A percentile compares a stretch with the other conserved stretches of the same genome.
Evolutionary conservation across 2,113 vertebrate species (phyloP).

Genomic region (Hydrolagus affinis): DNA sequence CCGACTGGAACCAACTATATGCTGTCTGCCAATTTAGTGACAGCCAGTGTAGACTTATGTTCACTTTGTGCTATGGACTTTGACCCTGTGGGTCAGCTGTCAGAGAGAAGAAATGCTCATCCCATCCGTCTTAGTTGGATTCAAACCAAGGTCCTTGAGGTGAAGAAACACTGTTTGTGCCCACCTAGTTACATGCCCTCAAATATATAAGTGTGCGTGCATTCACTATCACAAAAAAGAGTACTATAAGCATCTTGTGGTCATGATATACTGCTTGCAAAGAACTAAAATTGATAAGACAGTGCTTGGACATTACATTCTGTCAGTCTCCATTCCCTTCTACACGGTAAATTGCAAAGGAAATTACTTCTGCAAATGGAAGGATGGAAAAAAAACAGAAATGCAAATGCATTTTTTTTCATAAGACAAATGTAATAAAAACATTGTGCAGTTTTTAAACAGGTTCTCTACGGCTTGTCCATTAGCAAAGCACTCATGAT

Average conservation of each 20-base stretch:
- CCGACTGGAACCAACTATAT: no score
- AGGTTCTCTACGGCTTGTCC: not conserved
- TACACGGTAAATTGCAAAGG: not conserved
- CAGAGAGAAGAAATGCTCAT: not conserved
- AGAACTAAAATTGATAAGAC: conserved; percentile 15
- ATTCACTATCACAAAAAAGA: not conserved
- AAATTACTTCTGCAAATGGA: not conserved
- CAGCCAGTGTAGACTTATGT: not conserved
- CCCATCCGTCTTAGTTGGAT: not conserved
- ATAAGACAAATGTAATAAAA: conserved; percentile 28
- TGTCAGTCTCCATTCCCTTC: conserved; percentile 13
- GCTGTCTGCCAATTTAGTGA: not conserved
- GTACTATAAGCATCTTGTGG: no score
- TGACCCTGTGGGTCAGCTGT: not conserved
- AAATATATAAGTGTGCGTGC: not conserved
- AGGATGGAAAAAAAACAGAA: not conserved
- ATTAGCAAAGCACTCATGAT: conserved; percentile 3
- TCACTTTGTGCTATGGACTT: not conserved
- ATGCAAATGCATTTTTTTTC: not conserved
- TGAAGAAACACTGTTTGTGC: no score
- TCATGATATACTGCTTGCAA: conserved; percentile 1
- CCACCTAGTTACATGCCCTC: not conserved
- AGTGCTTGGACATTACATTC: conserved; percentile 20
- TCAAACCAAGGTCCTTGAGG: not conserved
- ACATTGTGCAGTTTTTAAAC: conserved; percentile 3